Base-by-base conservation (phyloP, 2,113 vertebrate genomes). In the Erinaceus europaeus region DNA sequence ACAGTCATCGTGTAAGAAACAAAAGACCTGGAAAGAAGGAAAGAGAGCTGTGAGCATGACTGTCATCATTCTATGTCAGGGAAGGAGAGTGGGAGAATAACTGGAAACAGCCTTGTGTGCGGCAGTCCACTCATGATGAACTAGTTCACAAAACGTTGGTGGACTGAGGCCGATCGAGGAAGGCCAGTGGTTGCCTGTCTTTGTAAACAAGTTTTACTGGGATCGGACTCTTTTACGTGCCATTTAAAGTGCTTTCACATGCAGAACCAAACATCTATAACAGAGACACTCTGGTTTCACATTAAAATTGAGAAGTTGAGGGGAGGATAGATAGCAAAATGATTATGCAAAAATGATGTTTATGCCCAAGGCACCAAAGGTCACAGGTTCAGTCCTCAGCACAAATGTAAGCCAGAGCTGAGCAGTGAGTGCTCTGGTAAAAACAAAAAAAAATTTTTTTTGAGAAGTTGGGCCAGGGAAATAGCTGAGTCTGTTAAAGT, bases 1-100 rank as follows among this genome's bases (percentile, higher is more conserved):
- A 99, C 99, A n/a, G 98, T 97, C 98, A 99, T 98, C 1, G 99
- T 99, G 96, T 98, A 99, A 87, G 99, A 99, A 95, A 99, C 95
- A 95, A 99, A 99, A 79, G 98, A 98, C 90, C 99, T 99, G 97
- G 82, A 93, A 96, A 95, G n/a, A 93, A 84, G 88, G 48, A 85
- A 61, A 91, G 11, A 34, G 2, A 79, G 53, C 65, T 17, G 7
- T 67, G 52, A 74, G 17, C 11, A 68, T 21, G 67, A 8, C 15
- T 25, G 17, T 53, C 50, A 61, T 44, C 23, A 2, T 42, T 23
- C 25, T 80, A 52, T 82, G 48, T 1, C 10, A 10, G 23, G 27
- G 11, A 44, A 46, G 48, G 44, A 29, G 40, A 52, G 44, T 6
- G 50, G 29, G 34, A 53, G 46, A 32, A 50, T 29, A 44, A 89